Conservation (phyloP, 2,888 invertebrate genomes). For the Drosophila histrio region DNA sequence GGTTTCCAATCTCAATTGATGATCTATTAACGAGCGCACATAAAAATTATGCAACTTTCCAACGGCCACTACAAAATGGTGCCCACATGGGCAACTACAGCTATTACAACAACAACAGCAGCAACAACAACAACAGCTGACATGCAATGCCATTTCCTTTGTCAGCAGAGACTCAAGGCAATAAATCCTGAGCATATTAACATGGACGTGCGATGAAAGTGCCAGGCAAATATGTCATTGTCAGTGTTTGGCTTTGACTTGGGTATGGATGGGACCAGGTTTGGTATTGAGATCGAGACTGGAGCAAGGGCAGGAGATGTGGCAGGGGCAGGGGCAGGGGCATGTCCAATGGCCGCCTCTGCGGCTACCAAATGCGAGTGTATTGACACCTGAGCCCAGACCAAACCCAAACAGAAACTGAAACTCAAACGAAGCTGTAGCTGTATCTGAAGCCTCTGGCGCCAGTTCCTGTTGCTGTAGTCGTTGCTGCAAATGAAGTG, state of each 20-base stretch:
- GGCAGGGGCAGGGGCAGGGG: conserved; percentile 6
- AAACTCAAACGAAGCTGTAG: conserved; percentile 8
- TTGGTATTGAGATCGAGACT: conserved; percentile 7
- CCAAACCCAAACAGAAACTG: conserved; percentile 47
- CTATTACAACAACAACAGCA: conserved; percentile 21
- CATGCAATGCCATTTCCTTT: conserved; percentile 77
- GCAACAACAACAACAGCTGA: conserved; percentile 43
- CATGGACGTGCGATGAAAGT: conserved; percentile 79
- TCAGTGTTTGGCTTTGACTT: conserved; percentile 48
- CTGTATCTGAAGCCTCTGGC: conserved; percentile 34
- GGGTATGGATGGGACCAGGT: conserved; percentile 27
- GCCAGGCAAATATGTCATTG: conserved; percentile 78
- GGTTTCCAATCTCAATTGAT: conserved; percentile 68
- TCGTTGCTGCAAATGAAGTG: conserved; percentile 43
- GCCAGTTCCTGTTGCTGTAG: conserved; percentile 25
- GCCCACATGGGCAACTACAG: conserved; percentile 45
- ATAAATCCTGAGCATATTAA: conserved; percentile 78
- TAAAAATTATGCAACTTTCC: conserved; percentile 73
- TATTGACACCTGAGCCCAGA: conserved; percentile 72
- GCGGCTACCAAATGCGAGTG: conserved; percentile 69
- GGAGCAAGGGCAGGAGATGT: background rate
- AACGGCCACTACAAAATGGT: conserved; percentile 68
- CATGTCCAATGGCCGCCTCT: conserved; percentile 59
- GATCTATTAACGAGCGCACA: conserved; percentile 72
- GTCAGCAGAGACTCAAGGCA: conserved; percentile 51